Base-by-base conservation (phyloP, 1,140 invertebrate species). In the Drosophila ercepeae region DNA sequence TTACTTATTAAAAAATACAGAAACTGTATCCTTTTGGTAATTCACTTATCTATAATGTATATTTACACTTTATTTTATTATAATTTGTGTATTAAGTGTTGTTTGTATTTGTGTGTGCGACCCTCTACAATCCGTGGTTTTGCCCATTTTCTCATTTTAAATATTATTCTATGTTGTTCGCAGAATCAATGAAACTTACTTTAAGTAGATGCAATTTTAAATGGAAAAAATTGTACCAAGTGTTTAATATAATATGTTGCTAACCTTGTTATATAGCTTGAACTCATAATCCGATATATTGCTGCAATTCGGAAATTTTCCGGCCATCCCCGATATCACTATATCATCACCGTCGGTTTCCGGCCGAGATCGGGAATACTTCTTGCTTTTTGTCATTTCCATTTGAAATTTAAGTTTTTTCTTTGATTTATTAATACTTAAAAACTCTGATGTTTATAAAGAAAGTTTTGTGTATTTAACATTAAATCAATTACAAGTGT, bases 271-370 rank as follows among this genome's bases (percentile, higher is more conserved):
- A 78, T 95, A 95, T 1, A 99, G 92, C 89, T 98, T 96, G 42
- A 97, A 94, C 48, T 94, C 92, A 42, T 98, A 96, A 72, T 97
- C 94, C 13, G 93, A 90, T 29, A 98, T 93, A 86, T 96, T 96
- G 34, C 95, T 93, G 0, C 95, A 97, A 72, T 98, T 95, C 0
- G 98, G 98, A 91, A 97, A 98, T 82, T 95, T 93, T 9, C 97
- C 97, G 0, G 97, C 94, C 9, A 98, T 94, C 21, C 94, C 94
- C 19, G 92, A 91, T 73, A 98, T 96, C 25, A 97, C 95, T 50
- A 98, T 94, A 75, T 97, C 96, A 57, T 97, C 96, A 0, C 94
- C 95, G 36, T 88, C 86, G 11, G 70, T 77, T 21, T 89, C 90
- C 8, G 90, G 86, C 44, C 44, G 54, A 4, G 72, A 57, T 61